Base-by-base conservation (phyloP, 2,113 vertebrate species). In the Osmerus mordax region DNA sequence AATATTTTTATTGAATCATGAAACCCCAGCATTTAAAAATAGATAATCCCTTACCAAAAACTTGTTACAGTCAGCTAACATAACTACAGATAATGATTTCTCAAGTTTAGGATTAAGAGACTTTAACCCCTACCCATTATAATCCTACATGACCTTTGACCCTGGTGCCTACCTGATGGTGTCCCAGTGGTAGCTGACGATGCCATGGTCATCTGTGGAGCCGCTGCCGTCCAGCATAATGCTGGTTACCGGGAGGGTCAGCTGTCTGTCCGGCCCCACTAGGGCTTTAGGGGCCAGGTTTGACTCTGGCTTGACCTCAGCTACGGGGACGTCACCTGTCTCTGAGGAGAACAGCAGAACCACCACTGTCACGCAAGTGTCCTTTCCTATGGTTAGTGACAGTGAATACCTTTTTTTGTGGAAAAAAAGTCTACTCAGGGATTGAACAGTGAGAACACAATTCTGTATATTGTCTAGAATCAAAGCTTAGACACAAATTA, bases 191-290 rank as follows among this genome's bases (percentile, higher is more conserved):
- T 92, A 95, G 77, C 88, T 90, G 68, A 88, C 74, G 61, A 95
- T 84, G 77, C 89, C 92, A 2, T 81, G 87, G 83, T 94, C 94
- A n/a, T 94, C 95, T 0, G 78, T 92, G 88, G 94, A 97, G 71
- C 79, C 69, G 70, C 92, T 93, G 81, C 95, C 95, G 28, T 97
- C 90, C 62, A 97, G 83, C 1, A 56, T 81, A 41, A 92, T 64
- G 69, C 87, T 91, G 86, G 82, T 87, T 68, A 94, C 86, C 0
- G 95, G 95, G 25, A 94, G 93, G 7, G 83, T 78, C 74, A 97
- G 69, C 79, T 91, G 92, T 75, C 91, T 91, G 86, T 96, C 90
- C 0, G 94, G 94, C n/a, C 94, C 93, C 19, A 91, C 89, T 18
- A 93, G 76, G 1, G 96, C 96, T 73, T 92, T 60, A 0, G 94